phyloP scores from a whole-genome alignment of 2,888 invertebrate genomes.

The Hydropsyche betteni region DNA sequence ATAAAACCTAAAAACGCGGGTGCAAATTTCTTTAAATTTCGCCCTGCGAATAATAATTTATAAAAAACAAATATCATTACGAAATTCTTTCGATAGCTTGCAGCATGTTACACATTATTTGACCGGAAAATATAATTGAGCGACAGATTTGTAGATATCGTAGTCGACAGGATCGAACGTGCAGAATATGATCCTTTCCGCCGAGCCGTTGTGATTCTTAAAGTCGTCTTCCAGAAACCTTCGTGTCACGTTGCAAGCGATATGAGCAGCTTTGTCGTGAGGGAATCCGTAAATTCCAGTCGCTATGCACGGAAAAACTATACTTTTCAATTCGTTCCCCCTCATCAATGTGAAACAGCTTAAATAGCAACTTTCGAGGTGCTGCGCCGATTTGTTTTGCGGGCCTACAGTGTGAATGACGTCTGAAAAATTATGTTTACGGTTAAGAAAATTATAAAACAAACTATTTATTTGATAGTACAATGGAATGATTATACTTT shows the following conservation, averaged over 20 bases:
- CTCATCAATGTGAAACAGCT: slow-evolving; percentile 70
- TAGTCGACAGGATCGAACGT: slow-evolving; percentile 78
- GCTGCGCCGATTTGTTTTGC: slow-evolving; percentile 72
- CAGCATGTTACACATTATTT: not conserved
- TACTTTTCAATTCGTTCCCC: slow-evolving; percentile 68
- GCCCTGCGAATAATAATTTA: too few species aligned
- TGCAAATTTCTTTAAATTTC: too few species aligned
- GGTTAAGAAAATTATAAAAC: not conserved
- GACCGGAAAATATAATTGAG: slow-evolving; percentile 77
- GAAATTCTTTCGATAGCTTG: not conserved
- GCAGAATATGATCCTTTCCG: slow-evolving; percentile 83
- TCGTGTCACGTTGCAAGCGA: slow-evolving; percentile 75
- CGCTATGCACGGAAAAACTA: slow-evolving; percentile 91
- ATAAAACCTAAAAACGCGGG: too few species aligned
- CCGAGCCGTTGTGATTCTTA: slow-evolving; percentile 57
- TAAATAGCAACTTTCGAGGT: slow-evolving; percentile 75
- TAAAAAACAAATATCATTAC: too few species aligned
- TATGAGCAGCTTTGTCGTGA: slow-evolving; percentile 77
- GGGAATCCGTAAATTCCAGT: slow-evolving; percentile 94
- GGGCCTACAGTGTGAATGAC: slow-evolving; percentile 93
- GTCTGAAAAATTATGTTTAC: slow-evolving; percentile 66
- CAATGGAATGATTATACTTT: slow-evolving; percentile 68
- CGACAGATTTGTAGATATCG: slow-evolving; percentile 74
- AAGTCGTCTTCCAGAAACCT: slow-evolving; percentile 68
- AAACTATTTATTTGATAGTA: not conserved